Evolutionary conservation across 2,797 vertebrate species (phyloP).

Genomic region (Peromyscus nudipes): DNA sequence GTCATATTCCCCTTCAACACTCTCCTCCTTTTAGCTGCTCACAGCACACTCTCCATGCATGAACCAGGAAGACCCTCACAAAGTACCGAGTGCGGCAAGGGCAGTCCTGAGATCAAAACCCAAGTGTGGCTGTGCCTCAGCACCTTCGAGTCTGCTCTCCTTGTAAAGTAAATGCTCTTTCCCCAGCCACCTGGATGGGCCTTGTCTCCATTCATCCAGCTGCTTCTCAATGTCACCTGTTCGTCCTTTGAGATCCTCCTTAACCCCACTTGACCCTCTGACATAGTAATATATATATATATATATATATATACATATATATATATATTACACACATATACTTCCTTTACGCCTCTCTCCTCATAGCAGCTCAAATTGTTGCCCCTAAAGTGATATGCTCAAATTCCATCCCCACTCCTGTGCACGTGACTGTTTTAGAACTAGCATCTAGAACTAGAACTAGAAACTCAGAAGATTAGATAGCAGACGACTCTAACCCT

Average conservation of each 20-base stretch:
- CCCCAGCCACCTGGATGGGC: neutral
- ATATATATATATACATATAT: too few species aligned
- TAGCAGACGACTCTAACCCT: neutral
- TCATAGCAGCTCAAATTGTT: neutral
- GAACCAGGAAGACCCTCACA: neutral
- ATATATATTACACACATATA: neutral
- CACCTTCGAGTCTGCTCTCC: neutral
- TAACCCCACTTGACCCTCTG: neutral
- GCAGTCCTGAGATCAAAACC: neutral
- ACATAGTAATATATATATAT: too few species aligned
- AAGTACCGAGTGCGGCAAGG: neutral
- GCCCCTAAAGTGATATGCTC: neutral
- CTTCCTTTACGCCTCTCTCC: neutral
- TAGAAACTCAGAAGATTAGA: neutral
- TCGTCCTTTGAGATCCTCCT: neutral
- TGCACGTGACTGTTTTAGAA: neutral
- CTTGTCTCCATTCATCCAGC: neutral
- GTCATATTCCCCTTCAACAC: rapidly evolving
- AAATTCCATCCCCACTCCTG: too few species aligned
- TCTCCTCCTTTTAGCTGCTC: neutral
- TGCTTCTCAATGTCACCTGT: neutral
- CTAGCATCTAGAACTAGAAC: neutral
- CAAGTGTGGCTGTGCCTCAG: neutral
- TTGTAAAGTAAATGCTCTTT: neutral
- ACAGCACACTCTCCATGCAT: neutral